Base-by-base conservation (phyloP, 2,888 invertebrate genomes). In the Callosobruchus maculatus region DNA sequence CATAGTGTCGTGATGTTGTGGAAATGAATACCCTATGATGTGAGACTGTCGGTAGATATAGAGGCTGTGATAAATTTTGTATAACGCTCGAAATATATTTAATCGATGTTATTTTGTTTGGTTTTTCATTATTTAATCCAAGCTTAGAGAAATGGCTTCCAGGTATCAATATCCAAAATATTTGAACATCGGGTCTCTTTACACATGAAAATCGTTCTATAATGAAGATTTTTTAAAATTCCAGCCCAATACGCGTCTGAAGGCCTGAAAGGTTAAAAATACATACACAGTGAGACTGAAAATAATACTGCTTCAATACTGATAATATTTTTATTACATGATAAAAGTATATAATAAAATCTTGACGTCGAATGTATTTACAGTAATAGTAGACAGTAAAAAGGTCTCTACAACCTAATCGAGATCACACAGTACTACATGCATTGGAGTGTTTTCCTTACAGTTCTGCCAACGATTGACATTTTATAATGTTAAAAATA, bases 1-100 rank as follows among this genome's bases (percentile, higher is more conserved):
- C 92, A 95, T 30, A 94, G 93, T 87, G 92, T 96, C 74, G 90
- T 93, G 71, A 90, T 95, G 81, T 91, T 96, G 77, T 95, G 94
- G 93, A 94, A 95, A 87, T 96, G 72, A 73, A 21, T 18, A 21
- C 66, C 21, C 68, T 21, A 68, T 68, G 49, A 49, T 49, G 30
- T 68, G 68, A 68, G 68, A 20, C 22, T 68, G 68, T 21, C 21
- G 3, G 68, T 68, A 68, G 21, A 21, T 21, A 68, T 20, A 68
- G 7, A 68, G 22, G 22, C 21, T 68, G 68, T 21, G 68, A 68
- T 21, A 68, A 21, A 18, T 68, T 68, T 21, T 68, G 5, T 68
- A 49, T 49, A 13, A 49, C 49, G 13, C 49, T 49, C 7, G 49
- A 49, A 49, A 49, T 49, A 49, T 49, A 49, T 49, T 49, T 7